Evolutionary conservation across 2,797 vertebrate genomes (phyloP), one percentile per base, ranked within the genome.

Genomic region (Meriones psammophilus): DNA sequence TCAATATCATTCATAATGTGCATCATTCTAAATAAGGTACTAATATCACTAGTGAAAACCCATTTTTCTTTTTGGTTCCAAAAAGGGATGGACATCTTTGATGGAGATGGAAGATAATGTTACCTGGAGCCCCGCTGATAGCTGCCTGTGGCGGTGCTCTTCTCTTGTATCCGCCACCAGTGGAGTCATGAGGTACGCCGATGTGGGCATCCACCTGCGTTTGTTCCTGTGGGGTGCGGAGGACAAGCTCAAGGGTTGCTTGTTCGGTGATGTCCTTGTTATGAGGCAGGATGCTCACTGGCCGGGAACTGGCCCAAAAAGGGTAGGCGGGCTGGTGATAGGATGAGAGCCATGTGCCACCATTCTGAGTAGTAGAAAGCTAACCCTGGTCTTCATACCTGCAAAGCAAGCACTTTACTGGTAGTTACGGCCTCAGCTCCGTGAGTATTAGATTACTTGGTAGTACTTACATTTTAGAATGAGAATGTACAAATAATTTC

Each of bases 401-500:
- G 50, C 14, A 87, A 73, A 36, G 54, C 7, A 36, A 87, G 4
- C 50, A 28, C 15, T 56, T 87, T 30, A 39, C 89, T 88, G 77
- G 17, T 26, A n/a, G 56, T 66, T 36, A 28, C 84, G 89, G 81
- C 30, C 13, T 5, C 42, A 22, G 12, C 88, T 24, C 81, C 84
- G 20, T 92, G 13, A 92, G 83, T 18, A 92, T 83, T 17, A 74
- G 36, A 94, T 91, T 81, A 89, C 24, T 94, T 79, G 92, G 18
- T 18, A 42, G 18, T 56, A 92, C n/a, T 77, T 96, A 96, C 39
- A 97, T 30, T 58, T 88, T 64, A 94, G 73, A 39, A 96, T 26
- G 50, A 60, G 4, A 56, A 85, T 12, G 8, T 95, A 28, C 12
- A 92, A 90, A 73, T 2, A 87, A 76, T 93, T 68, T 66, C n/a